Evolutionary conservation across 35 echinoderm and acorn worm genomes (phyloP).

Genomic region (Lytechinus variegatus): DNA sequence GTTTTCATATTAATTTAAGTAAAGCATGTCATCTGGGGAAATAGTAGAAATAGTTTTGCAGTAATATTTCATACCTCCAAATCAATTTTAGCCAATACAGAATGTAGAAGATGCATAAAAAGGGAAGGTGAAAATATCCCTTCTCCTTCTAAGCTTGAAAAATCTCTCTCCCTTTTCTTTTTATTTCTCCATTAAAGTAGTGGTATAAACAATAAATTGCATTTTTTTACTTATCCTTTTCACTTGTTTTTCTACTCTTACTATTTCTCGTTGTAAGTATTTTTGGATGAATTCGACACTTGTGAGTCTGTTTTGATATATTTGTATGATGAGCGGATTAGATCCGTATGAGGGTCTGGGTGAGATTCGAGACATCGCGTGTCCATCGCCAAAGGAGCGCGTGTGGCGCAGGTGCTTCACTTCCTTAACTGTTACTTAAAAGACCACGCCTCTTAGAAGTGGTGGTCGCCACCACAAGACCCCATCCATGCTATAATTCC

Average conservation of each 20-base stretch:
- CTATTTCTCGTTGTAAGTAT: background rate
- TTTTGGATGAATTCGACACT: background rate
- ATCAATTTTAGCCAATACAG: too few relatives aligned
- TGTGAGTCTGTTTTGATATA: background rate
- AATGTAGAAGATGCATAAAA: too few relatives aligned
- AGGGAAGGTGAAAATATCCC: too few relatives aligned
- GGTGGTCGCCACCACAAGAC: background rate
- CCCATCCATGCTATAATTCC: background rate
- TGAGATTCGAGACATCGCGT: background rate
- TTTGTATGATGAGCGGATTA: background rate
- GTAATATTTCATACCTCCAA: too few relatives aligned
- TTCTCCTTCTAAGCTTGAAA: background rate
- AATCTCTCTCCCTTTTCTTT: background rate
- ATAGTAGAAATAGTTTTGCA: too few relatives aligned
- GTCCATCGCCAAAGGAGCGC: background rate
- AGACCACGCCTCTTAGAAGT: background rate
- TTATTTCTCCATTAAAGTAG: background rate
- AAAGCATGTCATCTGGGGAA: too few relatives aligned
- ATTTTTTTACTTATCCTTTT: background rate
- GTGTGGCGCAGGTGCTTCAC: background rate
- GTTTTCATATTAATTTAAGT: too few relatives aligned
- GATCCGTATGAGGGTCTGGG: background rate
- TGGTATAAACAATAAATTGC: too few relatives aligned
- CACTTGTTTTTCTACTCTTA: background rate
- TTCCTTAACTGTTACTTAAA: background rate